Evolutionary conservation across 2,888 invertebrate genomes (phyloP), one percentile per base, ranked within the genome.

Genomic region (Dorcus hopei): DNA sequence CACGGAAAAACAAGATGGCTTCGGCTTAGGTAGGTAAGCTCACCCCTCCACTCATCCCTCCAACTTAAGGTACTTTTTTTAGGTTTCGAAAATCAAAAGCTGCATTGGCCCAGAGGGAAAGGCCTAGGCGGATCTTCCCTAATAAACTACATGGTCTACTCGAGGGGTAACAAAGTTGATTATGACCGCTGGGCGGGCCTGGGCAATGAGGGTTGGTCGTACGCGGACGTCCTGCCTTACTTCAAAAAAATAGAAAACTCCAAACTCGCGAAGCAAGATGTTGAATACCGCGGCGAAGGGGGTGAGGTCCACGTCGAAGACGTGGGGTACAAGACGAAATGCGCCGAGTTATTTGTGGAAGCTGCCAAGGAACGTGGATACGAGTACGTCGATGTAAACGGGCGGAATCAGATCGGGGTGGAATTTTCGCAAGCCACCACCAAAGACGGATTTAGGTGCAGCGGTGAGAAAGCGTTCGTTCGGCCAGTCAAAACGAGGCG

Each of bases 151-250:
- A 95, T 95, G 95, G 82, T 95, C 0, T 95, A 96, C 75, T 87
- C 95, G 43, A 81, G 96, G 61, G 96, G 96, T 0, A 95, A 94
- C 76, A 83, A 85, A 55, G 81, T 89, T 1, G 95, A 96, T 76
- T 97, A 85, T 73, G 91, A 95, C 75, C 85, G 88, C 53, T 97
- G 96, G 96, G 91, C 89, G 38, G 81, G 84, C 0, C 80, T 88
- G 26, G 95, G 95, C 0, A 94, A 94, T 75, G 83, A 86, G 0
- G 95, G 95, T 2, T 97, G 97, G 97, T 85, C 89, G 1, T 93
- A 85, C 75, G 87, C 91, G 54, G 89, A 91, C 62, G 83, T 93
- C 0, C 76, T 94, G 38, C 88, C 88, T 0, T 94, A 93, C 71
- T 94, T 94, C 74, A 87, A 87, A 72, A 95, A 95, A 75, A 68